Percentiles rank a stretch among this genome's conserved stretches.
Conservation (phyloP, 2,113 vertebrate species). For the Burhinus bistriatus region DNA sequence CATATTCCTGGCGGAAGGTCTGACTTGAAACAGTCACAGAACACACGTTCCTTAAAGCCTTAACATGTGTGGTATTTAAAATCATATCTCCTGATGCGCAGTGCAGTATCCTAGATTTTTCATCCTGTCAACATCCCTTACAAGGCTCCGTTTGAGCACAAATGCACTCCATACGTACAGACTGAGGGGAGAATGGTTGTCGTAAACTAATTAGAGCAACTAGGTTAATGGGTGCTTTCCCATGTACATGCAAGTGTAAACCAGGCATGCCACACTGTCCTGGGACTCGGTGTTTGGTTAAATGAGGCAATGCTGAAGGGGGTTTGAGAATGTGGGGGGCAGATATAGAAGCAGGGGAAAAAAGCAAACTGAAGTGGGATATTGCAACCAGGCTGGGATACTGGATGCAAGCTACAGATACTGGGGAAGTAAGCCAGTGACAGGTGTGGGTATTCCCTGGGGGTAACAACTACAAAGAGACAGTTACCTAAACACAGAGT, state of each 20-base stretch:
- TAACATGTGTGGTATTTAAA: background rate
- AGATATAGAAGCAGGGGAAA: background rate
- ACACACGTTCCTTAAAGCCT: accelerated
- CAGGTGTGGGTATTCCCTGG: background rate
- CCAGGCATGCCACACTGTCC: background rate
- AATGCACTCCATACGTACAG: background rate
- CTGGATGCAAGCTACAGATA: background rate
- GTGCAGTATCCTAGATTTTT: background rate
- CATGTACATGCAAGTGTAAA: background rate
- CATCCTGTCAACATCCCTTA: accelerated
- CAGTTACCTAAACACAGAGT: background rate
- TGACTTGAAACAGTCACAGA: background rate
- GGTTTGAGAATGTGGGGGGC: background rate
- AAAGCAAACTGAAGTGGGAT: background rate
- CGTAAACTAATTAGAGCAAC: background rate
- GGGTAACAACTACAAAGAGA: background rate
- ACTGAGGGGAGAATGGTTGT: background rate
- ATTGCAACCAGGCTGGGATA: background rate
- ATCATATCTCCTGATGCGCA: background rate
- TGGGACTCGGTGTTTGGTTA: background rate
- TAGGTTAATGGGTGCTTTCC: background rate
- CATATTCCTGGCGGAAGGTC: accelerated
- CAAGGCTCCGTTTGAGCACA: background rate
- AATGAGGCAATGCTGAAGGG: background rate
- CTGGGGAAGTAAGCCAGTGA: background rate